Base-by-base conservation (phyloP, 2,888 invertebrate genomes). In the Xanthostigma xanthostigma region DNA sequence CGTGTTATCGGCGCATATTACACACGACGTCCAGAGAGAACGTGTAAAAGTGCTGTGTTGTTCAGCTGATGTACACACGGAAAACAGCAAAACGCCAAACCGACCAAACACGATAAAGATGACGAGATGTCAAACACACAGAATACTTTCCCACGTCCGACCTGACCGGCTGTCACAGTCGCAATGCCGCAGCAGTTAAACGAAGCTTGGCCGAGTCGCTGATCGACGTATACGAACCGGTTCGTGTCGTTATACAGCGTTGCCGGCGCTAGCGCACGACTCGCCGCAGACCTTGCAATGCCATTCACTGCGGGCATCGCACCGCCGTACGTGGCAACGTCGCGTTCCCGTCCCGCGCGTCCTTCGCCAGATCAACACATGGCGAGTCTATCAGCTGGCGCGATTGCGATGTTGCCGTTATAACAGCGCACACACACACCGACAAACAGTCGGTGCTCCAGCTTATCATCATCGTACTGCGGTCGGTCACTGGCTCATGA, bases 301-400 rank as follows among this genome's bases (percentile, higher is more conserved):
- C 73, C 78, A 77, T 78, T 78, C 77, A 78, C 75, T 75, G 76
- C 73, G 74, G 76, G 71, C 74, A 75, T 73, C 78, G 49, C 49
- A 41, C 49, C 40, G 42, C 42, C 37, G 69, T 58, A 38, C 35
- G 33, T 44, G 48, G 45, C 59, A 46, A 54, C 65, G 65, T 64
- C 63, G 64, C 36, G 34, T 35, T 39, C 41, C 41, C 39, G 34
- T 14, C 35, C 13, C 38, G 37, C 35, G 33, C 46, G 13, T 9
- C 37, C 47, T 36, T 33, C 49, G 37, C 11, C 35, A 50, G 37
- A 27, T 27, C 27, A 27, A 27, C 27, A 61, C 64, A 59, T 59
- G 57, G 63, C 64, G 63, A 59, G 63, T 58, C 59, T 55, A 54
- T 62, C 63, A 64, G 64, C 64, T 68, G 67, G 65, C 62, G 49